A percentile compares a stretch with the other conserved stretches of the same genome.
These are phyloP conservation scores for Drosophila jambulina DNA, from an alignment of 1,140 invertebrate genomes.

Conservation along the genomic window DNA sequence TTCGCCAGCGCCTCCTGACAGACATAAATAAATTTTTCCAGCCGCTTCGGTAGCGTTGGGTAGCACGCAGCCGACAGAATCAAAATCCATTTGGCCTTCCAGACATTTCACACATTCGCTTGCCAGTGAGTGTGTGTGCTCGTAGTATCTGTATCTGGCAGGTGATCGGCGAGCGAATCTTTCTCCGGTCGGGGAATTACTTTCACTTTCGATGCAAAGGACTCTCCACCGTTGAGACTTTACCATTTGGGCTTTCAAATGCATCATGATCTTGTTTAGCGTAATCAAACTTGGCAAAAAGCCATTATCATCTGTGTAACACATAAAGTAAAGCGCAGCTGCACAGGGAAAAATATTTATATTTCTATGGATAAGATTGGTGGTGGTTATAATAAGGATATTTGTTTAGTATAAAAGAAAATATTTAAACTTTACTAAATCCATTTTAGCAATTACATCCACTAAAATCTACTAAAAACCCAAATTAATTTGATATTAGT, in stretches of 20 bases:
- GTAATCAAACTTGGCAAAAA: conserved; percentile 74
- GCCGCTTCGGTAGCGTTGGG: conserved; percentile 35
- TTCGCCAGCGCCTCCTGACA: conserved; percentile 36
- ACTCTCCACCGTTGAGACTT: conserved; percentile 52
- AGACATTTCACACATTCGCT: conserved; percentile 59
- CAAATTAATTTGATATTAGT: no score
- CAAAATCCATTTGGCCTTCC: conserved; percentile 51
- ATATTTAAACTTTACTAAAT: background rate
- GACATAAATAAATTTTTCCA: conserved; percentile 62
- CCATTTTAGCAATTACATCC: background rate
- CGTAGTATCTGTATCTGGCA: conserved; percentile 60
- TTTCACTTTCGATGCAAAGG: conserved; percentile 78
- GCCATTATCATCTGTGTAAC: conserved; percentile 67
- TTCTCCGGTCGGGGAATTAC: conserved; percentile 43
- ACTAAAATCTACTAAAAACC: background rate
- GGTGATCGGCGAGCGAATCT: conserved; percentile 59
- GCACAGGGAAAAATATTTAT: conserved; percentile 19
- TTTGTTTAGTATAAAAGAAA: background rate
- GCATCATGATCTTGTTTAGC: conserved; percentile 77
- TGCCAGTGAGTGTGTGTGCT: conserved; percentile 10
- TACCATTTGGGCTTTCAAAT: conserved; percentile 76
- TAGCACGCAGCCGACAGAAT: conserved; percentile 54
- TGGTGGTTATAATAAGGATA: no score
- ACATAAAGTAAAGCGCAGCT: conserved; percentile 42
- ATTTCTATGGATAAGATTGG: background rate